Percentiles rank a stretch among this genome's conserved stretches.
These are phyloP conservation scores for Accipiter cooperii DNA, from an alignment of 2,113 vertebrate species.

Conservation along the genomic window DNA sequence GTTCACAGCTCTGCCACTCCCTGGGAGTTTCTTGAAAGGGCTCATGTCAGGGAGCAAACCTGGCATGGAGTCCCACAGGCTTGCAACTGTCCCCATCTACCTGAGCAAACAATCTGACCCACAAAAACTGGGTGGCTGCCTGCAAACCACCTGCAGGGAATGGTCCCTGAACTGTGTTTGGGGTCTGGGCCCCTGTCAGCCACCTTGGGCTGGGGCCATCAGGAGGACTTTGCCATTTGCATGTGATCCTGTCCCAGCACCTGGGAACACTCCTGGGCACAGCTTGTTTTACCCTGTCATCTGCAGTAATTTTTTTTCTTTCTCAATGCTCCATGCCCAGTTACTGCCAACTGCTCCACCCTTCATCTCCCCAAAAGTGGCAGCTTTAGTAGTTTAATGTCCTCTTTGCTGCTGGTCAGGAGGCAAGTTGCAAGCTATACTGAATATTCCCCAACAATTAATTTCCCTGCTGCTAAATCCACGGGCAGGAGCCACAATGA, in stretches of 20 bases:
- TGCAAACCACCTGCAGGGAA: not conserved
- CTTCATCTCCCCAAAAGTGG: not conserved
- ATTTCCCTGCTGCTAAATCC: not conserved
- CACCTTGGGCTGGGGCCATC: not conserved
- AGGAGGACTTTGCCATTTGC: rapidly evolving
- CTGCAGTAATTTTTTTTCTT: not conserved
- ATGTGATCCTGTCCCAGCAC: not conserved
- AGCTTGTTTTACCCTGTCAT: not conserved
- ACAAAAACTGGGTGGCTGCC: not conserved
- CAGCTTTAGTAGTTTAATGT: not conserved
- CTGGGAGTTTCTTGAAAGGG: not conserved
- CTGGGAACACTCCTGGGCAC: not conserved
- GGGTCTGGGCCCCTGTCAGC: not conserved
- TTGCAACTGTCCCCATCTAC: not conserved
- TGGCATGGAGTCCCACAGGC: not conserved
- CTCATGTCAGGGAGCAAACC: rapidly evolving
- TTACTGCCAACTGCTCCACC: not conserved
- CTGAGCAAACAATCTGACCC: not conserved
- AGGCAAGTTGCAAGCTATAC: not conserved
- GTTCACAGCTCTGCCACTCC: not conserved
- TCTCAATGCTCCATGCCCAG: not conserved
- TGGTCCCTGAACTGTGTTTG: not conserved
- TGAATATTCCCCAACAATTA: not conserved
- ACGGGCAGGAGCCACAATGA: not conserved
- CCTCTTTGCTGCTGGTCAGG: not conserved